Evolutionary conservation across 2,888 invertebrate genomes (phyloP), one percentile per base, ranked within the genome.

Genomic region (Thalpophila matura): DNA sequence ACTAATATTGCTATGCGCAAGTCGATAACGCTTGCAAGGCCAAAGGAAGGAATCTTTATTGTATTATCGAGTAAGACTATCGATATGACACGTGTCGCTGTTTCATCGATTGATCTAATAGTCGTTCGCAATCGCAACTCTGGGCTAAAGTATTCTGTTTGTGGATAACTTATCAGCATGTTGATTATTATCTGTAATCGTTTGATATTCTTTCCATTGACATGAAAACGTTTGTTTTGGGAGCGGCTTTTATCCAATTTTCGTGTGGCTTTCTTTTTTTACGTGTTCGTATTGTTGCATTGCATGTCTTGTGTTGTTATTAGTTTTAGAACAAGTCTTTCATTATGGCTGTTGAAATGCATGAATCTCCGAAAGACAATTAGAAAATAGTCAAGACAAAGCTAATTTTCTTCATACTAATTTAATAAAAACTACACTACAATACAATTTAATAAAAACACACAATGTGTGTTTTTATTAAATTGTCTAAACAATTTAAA

Each of bases 1-100:
- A 76, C 69, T 71, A 64, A 63, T 78, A 78, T 83, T 70, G 83
- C 83, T 79, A 83, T 86, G 84, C 82, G 84, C 79, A 75, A 80
- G 66, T 70, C 80, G 84, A 87, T 86, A 86, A 82, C 78, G 77
- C 76, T 66, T 74, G 70, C 82, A 82, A 81, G 84, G 79, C 61
- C 72, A 77, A 45, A 66, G 83, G 81, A 85, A 86, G 53, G 84
- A 84, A 75, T 78, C 80, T 81, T 78, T 58, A 69, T 67, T 60
- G 60, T 58, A 55, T 55, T 37, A 66, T 67, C 69, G 66, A 60
- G 61, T 53, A 59, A 40, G 14, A 55, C 45, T 61, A 7, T 47
- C 31, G 31, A 47, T 35, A 24, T 24, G 49, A 35, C 59, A 68
- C 46, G 56, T 51, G 66, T 68, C 33, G 71, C 61, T 54, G 53